These are phyloP conservation scores for Dipodomys stephensi DNA, from an alignment of 2,113 vertebrate species.

Conservation along the genomic window DNA sequence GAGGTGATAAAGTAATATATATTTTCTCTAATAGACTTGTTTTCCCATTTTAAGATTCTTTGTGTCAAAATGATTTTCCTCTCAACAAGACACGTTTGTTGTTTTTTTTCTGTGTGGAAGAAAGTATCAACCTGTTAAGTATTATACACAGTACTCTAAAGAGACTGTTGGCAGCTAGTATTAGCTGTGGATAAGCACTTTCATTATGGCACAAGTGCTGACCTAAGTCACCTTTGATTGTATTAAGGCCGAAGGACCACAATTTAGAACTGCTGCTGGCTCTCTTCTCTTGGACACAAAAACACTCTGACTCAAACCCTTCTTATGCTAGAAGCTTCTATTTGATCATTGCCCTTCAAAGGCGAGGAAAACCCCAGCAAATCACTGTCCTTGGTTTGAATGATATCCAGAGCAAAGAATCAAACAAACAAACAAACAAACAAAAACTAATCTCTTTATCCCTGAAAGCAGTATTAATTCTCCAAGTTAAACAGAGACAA, in stretches of 20 bases:
- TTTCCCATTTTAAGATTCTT: slow-evolving; percentile 18
- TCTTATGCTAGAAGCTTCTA: slow-evolving; percentile 26
- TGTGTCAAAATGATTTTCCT: slow-evolving; percentile 2
- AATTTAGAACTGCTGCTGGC: background rate
- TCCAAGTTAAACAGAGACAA: slow-evolving; percentile 38
- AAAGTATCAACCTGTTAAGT: background rate
- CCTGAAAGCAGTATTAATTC: slow-evolving; percentile 10
- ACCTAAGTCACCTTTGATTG: slow-evolving; percentile 17
- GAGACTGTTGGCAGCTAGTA: background rate
- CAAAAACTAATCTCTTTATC: background rate
- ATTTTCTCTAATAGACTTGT: background rate
- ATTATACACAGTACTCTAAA: background rate
- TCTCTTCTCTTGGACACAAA: slow-evolving; percentile 29
- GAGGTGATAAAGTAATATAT: background rate
- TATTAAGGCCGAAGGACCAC: background rate
- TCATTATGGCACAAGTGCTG: background rate
- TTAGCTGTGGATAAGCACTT: background rate
- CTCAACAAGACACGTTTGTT: background rate
- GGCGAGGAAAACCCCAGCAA: slow-evolving; percentile 8
- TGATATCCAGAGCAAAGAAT: slow-evolving; percentile 35
- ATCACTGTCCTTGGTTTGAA: slow-evolving; percentile 45
- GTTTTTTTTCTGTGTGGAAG: background rate
- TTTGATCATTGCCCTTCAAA: slow-evolving; percentile 36
- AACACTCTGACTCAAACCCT: background rate
- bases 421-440: background rate